Evolutionary conservation across 2,888 invertebrate genomes (phyloP), one percentile per base, ranked within the genome.

Genomic region (Nemotelus pantherinus): DNA sequence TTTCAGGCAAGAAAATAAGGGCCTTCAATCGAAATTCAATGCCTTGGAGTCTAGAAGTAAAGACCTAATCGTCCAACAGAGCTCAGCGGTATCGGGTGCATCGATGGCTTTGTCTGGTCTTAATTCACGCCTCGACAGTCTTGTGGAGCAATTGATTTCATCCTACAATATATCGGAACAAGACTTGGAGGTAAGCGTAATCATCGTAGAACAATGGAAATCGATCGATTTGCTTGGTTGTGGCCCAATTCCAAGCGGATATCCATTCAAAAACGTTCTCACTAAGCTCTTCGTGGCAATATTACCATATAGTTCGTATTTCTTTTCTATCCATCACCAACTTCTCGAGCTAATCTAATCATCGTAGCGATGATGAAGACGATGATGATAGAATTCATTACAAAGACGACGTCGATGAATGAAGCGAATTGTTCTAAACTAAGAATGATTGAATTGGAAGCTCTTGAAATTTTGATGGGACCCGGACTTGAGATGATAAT

Each of bases 81-180:
- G 92, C 70, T 90, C 92, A 41, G 90, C 92, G 9, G 91, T 92
- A 57, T 92, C 92, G 1, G 92, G 92, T 57, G 92, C 92, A 2
- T 90, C 92, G 10, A 90, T 92, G 10, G 92, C 93, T 2, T 86
- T 93, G 50, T 89, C 93, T 80, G 91, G 93, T 10, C 88, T 95
- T 10, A 90, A 92, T 68, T 89, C 91, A 2, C 89, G 94, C 68
- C 88, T 95, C 72, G 92, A 92, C 82, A 90, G 90, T 80, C 89
- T 95, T 53, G 91, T 94, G 3, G 92, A 92, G 82, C 93, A 93
- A 83, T 89, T 94, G 79, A 91, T 92, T 77, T 88, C 89, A 79
- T 92, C 93, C 5, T 94, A 94, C 85, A 90, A 89, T 82, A 93
- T 95, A 84, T 93, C 94, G 5, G 90, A 90, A 80, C 92, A 92